Evolutionary conservation across 2,888 invertebrate genomes (phyloP).

Genomic region (Apodemia mormo): DNA sequence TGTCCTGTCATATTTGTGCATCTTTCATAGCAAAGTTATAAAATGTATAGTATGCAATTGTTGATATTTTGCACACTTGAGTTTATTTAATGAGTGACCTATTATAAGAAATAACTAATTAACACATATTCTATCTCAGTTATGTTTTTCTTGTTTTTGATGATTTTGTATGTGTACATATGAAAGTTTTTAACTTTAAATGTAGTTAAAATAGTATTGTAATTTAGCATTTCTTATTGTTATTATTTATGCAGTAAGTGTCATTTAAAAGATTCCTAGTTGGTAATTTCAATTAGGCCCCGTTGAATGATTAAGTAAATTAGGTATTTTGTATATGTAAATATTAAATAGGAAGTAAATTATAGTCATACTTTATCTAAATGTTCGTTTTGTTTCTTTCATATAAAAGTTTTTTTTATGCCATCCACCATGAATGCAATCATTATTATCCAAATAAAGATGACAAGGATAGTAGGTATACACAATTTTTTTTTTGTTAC

Average conservation of each 20-base stretch:
- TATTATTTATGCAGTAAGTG: slow-evolving; percentile 16
- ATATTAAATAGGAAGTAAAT: slow-evolving; percentile 36
- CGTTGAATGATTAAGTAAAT: slow-evolving; percentile 31
- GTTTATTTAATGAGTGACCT: not conserved
- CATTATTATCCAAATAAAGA: slow-evolving; percentile 52
- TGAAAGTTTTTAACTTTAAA: slow-evolving; percentile 18
- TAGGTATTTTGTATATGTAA: slow-evolving; percentile 35
- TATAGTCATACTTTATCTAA: slow-evolving; percentile 29
- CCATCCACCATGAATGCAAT: slow-evolving; percentile 44
- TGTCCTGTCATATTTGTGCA: not conserved
- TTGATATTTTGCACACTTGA: slow-evolving; percentile 21
- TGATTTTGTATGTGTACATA: slow-evolving; percentile 11
- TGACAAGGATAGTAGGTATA: slow-evolving; percentile 34
- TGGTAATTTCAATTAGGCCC: slow-evolving; percentile 18
- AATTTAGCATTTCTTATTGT: slow-evolving; percentile 15
- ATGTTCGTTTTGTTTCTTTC: slow-evolving; percentile 34
- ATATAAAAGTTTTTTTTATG: slow-evolving; percentile 41
- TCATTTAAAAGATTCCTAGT: slow-evolving; percentile 11
- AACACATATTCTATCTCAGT: not conserved
- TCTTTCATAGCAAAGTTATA: not conserved
- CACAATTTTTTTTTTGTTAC: not conserved
- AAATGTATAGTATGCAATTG: slow-evolving; percentile 20
- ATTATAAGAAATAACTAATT: slow-evolving; percentile 9
- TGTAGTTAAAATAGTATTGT: slow-evolving; percentile 15
- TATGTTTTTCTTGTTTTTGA: not conserved